phyloP scores from a whole-genome alignment of 1,140 invertebrate species.

The Oscheius sp. region DNA sequence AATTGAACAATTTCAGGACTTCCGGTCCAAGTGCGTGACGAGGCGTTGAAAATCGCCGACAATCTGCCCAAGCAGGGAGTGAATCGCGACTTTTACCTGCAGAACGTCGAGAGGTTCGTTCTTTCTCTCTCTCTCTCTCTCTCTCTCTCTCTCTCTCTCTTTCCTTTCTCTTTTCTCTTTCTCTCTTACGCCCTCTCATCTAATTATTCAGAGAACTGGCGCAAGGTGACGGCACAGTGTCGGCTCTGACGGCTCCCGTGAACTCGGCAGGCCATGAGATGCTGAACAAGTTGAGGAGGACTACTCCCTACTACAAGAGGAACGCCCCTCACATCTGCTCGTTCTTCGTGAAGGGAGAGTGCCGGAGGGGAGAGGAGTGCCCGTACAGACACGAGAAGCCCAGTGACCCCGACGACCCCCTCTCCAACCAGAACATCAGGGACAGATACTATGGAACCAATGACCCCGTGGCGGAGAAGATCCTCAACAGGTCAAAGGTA shows the following conservation, averaged over 20 bases:
- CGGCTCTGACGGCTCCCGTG: neutral
- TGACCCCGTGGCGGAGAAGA: constrained; percentile 96
- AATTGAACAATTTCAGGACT: constrained; percentile 62
- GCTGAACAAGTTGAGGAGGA: constrained; percentile 86
- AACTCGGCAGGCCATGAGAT: constrained; percentile 70
- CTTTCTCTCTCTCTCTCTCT: neutral
- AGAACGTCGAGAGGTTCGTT: constrained; percentile 26
- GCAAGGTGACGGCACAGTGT: constrained; percentile 20
- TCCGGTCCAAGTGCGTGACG: constrained; percentile 80
- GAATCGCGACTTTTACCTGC: constrained; percentile 71
- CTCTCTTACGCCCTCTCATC: neutral
- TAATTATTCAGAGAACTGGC: constrained; percentile 17
- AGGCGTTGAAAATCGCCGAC: constrained; percentile 88
- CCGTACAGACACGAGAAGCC: constrained; percentile 98
- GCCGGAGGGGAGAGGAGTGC: constrained; percentile 96
- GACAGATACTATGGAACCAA: constrained; percentile 96
- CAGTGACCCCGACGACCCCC: constrained; percentile 96
- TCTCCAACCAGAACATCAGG: constrained; percentile 98
- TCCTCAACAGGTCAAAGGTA: constrained; percentile 84
- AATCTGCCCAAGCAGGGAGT: constrained; percentile 93
- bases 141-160: neutral
- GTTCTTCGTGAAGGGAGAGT: constrained; percentile 99
- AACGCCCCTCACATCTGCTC: constrained; percentile 99
- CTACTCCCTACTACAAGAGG: constrained; percentile 95
- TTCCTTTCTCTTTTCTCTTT: too few species aligned